Evolutionary conservation across 2,113 vertebrate genomes (phyloP).

Genomic region (Tachuris rubrigastra): DNA sequence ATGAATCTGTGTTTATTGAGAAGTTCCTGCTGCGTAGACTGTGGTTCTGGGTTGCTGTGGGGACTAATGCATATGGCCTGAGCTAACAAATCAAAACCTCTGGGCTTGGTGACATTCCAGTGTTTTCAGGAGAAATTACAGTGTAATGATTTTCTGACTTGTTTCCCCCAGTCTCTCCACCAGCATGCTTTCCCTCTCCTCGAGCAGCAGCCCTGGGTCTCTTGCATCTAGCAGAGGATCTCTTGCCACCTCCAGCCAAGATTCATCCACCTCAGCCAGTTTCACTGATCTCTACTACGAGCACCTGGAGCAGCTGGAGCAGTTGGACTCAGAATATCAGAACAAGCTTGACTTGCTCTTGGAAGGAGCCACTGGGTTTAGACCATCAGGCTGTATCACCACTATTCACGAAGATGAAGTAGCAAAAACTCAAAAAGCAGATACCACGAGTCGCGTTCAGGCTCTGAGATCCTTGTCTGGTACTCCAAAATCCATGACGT

Average conservation of each 20-base stretch:
- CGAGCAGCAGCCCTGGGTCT: constrained; percentile 92
- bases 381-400: constrained; percentile 91
- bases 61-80: constrained; percentile 11
- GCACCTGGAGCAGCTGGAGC: constrained; percentile 85
- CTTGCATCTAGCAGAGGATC: constrained; percentile 92
- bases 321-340: constrained; percentile 87
- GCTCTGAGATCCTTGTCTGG: constrained; percentile 82
- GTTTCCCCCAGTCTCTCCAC: constrained; percentile 84
- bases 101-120: neutral
- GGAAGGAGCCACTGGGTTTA: constrained; percentile 81
- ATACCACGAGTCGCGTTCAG: constrained; percentile 74
- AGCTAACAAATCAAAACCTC: constrained; percentile 6
- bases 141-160: constrained; percentile 12
- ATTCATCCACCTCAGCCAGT: constrained; percentile 91
- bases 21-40: neutral
- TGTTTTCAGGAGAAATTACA: neutral
- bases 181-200: constrained; percentile 94
- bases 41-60: neutral
- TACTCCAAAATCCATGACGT: constrained; percentile 91
- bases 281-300: constrained; percentile 93
- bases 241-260: constrained; percentile 88
- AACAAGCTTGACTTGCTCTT: constrained; percentile 91
- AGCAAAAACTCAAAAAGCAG: constrained; percentile 72
- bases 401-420: constrained; percentile 95
- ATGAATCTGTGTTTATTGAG: neutral